These are phyloP conservation scores for Ivindomyrus marchei DNA, from an alignment of 2,113 vertebrate species.

Conservation along the genomic window DNA sequence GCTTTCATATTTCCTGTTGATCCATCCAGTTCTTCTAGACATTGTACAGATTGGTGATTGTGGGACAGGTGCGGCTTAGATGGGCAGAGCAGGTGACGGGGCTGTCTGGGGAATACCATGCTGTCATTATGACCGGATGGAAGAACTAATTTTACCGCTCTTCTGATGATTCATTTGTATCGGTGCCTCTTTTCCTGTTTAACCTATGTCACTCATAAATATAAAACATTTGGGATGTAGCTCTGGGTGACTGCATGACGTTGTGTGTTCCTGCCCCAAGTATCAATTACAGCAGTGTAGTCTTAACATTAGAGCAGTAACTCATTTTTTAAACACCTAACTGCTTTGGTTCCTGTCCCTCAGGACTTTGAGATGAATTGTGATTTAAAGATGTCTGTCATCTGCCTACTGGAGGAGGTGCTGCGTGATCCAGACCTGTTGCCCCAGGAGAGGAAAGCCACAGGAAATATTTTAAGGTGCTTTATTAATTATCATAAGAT, in stretches of 20 bases:
- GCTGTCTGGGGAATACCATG: neutral
- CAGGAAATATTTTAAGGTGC: constrained; percentile 84
- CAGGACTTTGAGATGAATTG: constrained; percentile 95
- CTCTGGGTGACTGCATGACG: neutral
- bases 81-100: neutral
- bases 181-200: neutral
- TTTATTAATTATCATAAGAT: neutral
- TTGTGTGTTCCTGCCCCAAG: neutral
- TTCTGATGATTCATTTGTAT: neutral
- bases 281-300: neutral
- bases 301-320: neutral
- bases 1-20: neutral
- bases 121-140: neutral
- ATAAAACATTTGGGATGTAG: neutral
- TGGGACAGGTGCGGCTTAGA: neutral
- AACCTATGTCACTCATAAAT: neutral
- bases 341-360: neutral
- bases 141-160: neutral
- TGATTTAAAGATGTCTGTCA: constrained; percentile 86
- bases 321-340: neutral
- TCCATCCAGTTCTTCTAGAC: neutral
- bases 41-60: neutral
- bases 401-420: constrained; percentile 91
- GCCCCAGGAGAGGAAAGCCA: constrained; percentile 95
- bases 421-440: constrained; percentile 89